phyloP scores from a whole-genome alignment of 2,888 invertebrate species.

The Chrysotoxum bicinctum region DNA sequence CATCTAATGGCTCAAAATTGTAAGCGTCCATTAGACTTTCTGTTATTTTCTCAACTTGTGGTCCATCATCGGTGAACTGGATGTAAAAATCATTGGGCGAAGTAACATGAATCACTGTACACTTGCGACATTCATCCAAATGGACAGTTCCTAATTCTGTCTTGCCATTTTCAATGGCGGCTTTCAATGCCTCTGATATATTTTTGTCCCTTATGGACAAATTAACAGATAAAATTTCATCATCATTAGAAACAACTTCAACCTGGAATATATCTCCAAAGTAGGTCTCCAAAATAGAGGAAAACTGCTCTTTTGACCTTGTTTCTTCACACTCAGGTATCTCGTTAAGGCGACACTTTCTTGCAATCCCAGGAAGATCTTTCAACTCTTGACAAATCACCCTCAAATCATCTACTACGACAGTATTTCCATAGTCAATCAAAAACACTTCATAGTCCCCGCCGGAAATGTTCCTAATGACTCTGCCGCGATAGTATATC shows the following conservation, averaged over 20 bases:
- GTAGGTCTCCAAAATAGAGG: conserved; percentile 82
- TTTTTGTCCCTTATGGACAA: conserved; percentile 84
- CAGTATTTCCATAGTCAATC: conserved; percentile 86
- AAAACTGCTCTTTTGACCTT: conserved; percentile 76
- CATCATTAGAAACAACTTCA: conserved; percentile 83
- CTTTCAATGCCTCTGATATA: conserved; percentile 81
- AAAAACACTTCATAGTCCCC: conserved; percentile 88
- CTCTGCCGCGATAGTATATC: conserved; percentile 91
- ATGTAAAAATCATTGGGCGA: conserved; percentile 89
- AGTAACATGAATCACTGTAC: conserved; percentile 86
- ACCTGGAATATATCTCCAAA: conserved; percentile 85
- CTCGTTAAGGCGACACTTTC: conserved; percentile 76
- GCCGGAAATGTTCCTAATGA: conserved; percentile 86
- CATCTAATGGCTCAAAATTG: conserved; percentile 75
- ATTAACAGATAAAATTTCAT: conserved; percentile 84
- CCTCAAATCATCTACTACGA: conserved; percentile 83
- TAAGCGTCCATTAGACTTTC: conserved; percentile 78
- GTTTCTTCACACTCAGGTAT: conserved; percentile 75
- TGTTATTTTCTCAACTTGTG: conserved; percentile 78
- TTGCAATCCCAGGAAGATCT: conserved; percentile 78
- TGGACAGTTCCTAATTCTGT: conserved; percentile 73
- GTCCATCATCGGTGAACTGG: conserved; percentile 83
- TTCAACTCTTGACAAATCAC: conserved; percentile 84
- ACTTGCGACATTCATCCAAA: conserved; percentile 83
- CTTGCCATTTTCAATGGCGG: conserved; percentile 74